A percentile compares a stretch with the other conserved stretches of the same genome.
phyloP scores from a whole-genome alignment of 2,888 invertebrate genomes.

The Adineta ricciae region DNA sequence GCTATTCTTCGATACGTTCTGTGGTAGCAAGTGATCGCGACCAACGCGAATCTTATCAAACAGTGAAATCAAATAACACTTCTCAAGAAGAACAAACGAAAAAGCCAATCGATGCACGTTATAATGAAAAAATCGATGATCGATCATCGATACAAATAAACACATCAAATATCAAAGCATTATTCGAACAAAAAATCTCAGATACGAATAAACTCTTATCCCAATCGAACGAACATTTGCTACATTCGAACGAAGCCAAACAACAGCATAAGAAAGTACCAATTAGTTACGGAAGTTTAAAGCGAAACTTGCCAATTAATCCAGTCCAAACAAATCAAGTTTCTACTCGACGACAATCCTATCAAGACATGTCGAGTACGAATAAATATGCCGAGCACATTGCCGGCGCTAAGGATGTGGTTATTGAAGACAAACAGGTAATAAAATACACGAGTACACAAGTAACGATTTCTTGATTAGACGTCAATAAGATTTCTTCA shows the following conservation, averaged over 20 bases:
- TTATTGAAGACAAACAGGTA: constrained; percentile 12
- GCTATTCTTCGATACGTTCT: not conserved
- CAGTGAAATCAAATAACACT: constrained; percentile 2
- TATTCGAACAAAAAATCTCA: constrained; percentile 1
- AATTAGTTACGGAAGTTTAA: constrained; percentile 11
- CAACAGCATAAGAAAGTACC: not conserved
- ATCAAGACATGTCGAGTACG: not conserved
- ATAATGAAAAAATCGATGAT: constrained; percentile 17
- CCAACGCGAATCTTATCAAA: constrained; percentile 7
- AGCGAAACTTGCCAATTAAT: not conserved
- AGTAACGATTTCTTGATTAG: not conserved
- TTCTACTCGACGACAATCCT: not conserved
- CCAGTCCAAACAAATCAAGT: not conserved
- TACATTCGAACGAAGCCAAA: not conserved
- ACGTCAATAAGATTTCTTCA: not conserved
- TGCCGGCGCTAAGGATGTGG: not conserved
- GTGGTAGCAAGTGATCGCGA: not conserved
- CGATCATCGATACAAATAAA: not conserved
- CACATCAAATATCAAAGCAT: constrained; percentile 22
- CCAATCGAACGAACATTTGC: not conserved
- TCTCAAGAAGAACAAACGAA: not conserved
- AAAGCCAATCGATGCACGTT: not conserved
- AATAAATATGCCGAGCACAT: not conserved
- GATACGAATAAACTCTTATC: not conserved
- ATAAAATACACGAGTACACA: not conserved